These are phyloP conservation scores for Chaunax sp. DNA, from an alignment of 2,797 vertebrate species.

Conservation along the genomic window DNA sequence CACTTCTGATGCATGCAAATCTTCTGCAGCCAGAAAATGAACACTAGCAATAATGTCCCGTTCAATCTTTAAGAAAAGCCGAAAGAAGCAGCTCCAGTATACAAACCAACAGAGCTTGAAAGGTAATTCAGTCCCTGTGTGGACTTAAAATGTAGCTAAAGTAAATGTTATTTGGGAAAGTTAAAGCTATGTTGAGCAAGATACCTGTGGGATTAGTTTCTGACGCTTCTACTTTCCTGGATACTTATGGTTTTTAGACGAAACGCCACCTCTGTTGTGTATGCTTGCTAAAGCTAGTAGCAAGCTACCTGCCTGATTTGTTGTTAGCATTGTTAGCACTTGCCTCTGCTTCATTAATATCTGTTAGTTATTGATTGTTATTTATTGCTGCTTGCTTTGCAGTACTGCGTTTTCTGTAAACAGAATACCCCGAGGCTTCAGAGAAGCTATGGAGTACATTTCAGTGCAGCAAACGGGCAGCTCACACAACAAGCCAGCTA, in stretches of 20 bases:
- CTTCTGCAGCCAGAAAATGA: slow-evolving; percentile 49
- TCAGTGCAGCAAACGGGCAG: neutral
- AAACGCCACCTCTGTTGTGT: neutral
- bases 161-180: neutral
- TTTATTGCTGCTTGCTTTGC: neutral
- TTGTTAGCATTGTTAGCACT: neutral
- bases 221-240: neutral
- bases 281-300: slow-evolving; percentile 24
- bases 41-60: neutral
- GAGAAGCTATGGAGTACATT: slow-evolving; percentile 48
- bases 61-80: neutral
- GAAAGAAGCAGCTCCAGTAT: neutral
- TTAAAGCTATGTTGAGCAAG: neutral
- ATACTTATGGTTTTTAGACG: neutral
- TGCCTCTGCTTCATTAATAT: neutral
- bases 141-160: neutral
- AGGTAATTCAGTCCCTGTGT: slow-evolving; percentile 37
- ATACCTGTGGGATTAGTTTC: neutral
- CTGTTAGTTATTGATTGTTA: neutral
- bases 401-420: neutral
- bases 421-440: slow-evolving; percentile 48
- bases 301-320: slow-evolving; percentile 2
- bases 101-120: neutral
- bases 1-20: too few species aligned
- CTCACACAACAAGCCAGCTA: neutral